Evolutionary conservation across 2,113 vertebrate genomes (phyloP).

Genomic region (Gadus chalcogrammus): DNA sequence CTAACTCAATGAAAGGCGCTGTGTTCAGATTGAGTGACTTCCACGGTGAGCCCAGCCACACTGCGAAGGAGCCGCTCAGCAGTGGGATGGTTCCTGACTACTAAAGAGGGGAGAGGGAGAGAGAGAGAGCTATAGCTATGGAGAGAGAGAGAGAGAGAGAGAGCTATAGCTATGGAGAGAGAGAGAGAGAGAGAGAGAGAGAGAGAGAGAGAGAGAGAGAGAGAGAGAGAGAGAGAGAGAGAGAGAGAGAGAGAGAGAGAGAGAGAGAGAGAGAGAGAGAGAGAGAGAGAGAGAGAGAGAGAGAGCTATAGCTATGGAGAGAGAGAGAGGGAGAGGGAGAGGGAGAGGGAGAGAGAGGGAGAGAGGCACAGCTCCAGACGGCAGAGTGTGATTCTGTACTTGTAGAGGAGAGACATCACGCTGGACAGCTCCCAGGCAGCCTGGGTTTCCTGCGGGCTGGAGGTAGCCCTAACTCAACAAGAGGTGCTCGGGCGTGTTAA

Average conservation of each 20-base stretch:
- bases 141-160: too few species aligned
- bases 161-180: too few species aligned
- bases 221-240: conserved; percentile 28
- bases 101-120: conserved; percentile 73
- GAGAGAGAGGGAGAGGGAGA: too few species aligned
- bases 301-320: too few species aligned
- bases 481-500: conserved; percentile 56
- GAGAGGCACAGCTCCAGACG: conserved; percentile 60
- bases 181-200: too few species aligned
- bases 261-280: too few species aligned
- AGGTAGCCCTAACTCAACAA: conserved; percentile 55
- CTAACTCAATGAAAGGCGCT: conserved; percentile 46
- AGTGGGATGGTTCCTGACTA: conserved; percentile 83
- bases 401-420: conserved; percentile 62
- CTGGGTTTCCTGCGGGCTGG: conserved; percentile 32
- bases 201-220: too few species aligned
- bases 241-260: conserved; percentile 55
- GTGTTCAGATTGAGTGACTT: conserved; percentile 60
- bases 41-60: conserved; percentile 60
- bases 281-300: too few species aligned
- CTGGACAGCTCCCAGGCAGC: conserved; percentile 54
- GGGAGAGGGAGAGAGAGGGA: too few species aligned
- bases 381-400: conserved; percentile 73
- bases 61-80: conserved; percentile 75
- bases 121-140: too few species aligned